These are phyloP conservation scores for Metridium senile DNA, from an alignment of 92 coral and sea anemone species.

Conservation along the genomic window DNA sequence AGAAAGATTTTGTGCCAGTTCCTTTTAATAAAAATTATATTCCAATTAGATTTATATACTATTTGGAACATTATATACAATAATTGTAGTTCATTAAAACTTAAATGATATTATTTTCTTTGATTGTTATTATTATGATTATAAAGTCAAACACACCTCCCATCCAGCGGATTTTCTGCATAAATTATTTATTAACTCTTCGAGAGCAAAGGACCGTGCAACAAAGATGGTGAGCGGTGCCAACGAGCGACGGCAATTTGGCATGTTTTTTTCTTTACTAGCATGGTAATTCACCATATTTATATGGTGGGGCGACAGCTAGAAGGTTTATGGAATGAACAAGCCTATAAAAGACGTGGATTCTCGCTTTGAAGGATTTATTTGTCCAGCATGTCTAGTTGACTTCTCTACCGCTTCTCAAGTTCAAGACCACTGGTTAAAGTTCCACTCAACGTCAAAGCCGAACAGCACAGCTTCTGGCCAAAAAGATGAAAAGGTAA, in stretches of 20 bases:
- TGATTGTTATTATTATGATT: too few species aligned
- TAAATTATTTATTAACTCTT: neutral
- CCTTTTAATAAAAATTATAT: too few species aligned
- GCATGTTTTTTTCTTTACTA: conserved; percentile 9
- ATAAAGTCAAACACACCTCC: too few species aligned
- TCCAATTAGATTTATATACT: too few species aligned
- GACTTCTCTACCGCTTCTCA: conserved; percentile 83
- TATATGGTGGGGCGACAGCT: conserved; percentile 16
- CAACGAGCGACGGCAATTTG: neutral
- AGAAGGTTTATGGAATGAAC: conserved; percentile 82
- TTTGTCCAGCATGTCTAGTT: conserved; percentile 92
- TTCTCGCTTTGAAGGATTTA: conserved; percentile 87
- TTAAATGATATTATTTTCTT: too few species aligned
- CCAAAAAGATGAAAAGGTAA: conserved; percentile 23
- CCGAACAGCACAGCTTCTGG: conserved; percentile 30
- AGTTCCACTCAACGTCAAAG: conserved; percentile 61
- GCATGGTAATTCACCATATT: neutral
- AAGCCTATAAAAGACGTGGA: conserved; percentile 56
- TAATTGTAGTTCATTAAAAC: too few species aligned
- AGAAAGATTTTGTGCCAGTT: too few species aligned
- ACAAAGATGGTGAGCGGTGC: neutral
- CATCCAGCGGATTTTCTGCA: too few species aligned
- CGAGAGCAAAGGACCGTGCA: too few species aligned
- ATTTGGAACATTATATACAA: too few species aligned
- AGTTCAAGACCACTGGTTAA: conserved; percentile 83